Percentiles rank a stretch among this genome's conserved stretches.
phyloP scores from a whole-genome alignment of 2,888 invertebrate genomes.

The Taphrorychus bicolor region DNA sequence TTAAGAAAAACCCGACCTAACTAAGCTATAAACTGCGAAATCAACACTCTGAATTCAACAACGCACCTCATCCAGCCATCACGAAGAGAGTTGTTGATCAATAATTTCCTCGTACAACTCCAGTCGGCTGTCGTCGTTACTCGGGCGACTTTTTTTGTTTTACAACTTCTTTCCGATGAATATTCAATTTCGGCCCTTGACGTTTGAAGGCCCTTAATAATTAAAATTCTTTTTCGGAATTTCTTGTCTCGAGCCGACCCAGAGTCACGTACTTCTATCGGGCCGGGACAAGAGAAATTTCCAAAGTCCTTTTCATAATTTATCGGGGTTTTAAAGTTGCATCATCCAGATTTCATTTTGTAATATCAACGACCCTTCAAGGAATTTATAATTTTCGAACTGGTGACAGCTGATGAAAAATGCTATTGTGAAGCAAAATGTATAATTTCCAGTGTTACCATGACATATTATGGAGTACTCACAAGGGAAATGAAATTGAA shows the following conservation, averaged over 20 bases:
- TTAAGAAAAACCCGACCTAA: conserved; percentile 12
- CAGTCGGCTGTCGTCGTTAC: conserved; percentile 12
- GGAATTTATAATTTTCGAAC: not conserved
- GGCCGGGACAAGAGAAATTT: conserved; percentile 13
- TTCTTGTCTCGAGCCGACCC: not conserved
- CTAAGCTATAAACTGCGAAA: conserved; percentile 6
- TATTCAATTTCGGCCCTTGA: conserved; percentile 28
- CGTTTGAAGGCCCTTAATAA: conserved; percentile 27
- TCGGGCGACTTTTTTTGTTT: conserved; percentile 12
- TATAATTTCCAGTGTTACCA: no score
- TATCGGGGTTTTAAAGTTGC: conserved; percentile 12
- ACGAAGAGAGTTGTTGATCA: conserved; percentile 10
- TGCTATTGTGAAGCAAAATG: no score
- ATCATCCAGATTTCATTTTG: conserved; percentile 5
- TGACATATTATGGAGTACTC: no score
- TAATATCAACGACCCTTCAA: no score
- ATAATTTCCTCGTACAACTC: conserved; percentile 25
- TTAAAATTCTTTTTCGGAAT: conserved; percentile 28
- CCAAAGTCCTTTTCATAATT: conserved; percentile 11
- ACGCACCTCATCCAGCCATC: not conserved
- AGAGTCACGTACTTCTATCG: conserved; percentile 23
- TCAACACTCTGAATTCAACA: not conserved
- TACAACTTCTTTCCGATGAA: conserved; percentile 23
- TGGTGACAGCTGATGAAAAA: no score
- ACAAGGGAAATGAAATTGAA: no score